phyloP scores from a whole-genome alignment of 2,888 invertebrate genomes.

The Machimus rusticus region DNA sequence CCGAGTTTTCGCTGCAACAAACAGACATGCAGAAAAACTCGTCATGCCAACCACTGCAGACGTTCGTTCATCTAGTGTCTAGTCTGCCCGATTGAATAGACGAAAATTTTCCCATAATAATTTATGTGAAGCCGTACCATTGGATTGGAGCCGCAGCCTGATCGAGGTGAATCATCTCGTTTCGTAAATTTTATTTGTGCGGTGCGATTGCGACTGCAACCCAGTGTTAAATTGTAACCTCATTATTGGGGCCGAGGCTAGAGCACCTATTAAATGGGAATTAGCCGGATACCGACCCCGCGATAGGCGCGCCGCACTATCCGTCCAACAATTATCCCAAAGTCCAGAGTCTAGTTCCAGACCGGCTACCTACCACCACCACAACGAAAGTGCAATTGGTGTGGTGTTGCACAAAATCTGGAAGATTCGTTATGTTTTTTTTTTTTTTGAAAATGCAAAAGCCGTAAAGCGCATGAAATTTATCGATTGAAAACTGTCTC shows the following conservation, averaged over 20 bases:
- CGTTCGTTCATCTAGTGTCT: too few species aligned
- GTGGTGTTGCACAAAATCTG: background rate
- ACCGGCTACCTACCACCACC: background rate
- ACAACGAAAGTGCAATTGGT: background rate
- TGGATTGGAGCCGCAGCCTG: background rate
- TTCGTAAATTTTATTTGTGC: background rate
- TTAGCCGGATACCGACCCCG: background rate
- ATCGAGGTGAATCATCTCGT: background rate
- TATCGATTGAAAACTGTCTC: conserved; percentile 63
- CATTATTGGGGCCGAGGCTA: background rate
- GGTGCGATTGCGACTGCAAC: background rate
- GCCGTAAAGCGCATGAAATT: conserved; percentile 48
- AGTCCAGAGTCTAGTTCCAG: background rate
- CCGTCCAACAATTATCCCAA: background rate
- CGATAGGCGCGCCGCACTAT: background rate
- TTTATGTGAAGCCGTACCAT: background rate
- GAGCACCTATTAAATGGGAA: background rate
- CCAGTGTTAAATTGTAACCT: background rate
- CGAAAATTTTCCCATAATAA: background rate
- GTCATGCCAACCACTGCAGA: background rate
- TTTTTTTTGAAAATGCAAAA: background rate
- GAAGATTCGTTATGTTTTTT: background rate
- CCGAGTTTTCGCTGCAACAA: background rate
- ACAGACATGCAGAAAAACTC: background rate
- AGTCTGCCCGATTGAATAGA: background rate